Evolutionary conservation across 2,888 invertebrate genomes (phyloP).

Genomic region (Xestia rhomboidea): DNA sequence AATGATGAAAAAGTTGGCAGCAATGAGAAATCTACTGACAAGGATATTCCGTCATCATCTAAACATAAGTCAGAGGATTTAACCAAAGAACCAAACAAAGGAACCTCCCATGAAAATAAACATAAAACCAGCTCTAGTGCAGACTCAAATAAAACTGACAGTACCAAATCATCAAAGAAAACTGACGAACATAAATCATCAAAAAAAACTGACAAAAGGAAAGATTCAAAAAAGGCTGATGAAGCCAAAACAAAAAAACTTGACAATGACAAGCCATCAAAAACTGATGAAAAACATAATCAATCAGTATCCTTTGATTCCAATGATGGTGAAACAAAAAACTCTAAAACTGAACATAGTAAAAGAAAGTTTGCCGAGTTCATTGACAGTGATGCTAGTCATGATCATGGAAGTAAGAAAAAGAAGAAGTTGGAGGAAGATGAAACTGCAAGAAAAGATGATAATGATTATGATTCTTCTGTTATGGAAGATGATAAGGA

Average conservation of each 20-base stretch:
- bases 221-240: conserved; percentile 24
- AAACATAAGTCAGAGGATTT: conserved; percentile 29
- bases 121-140: conserved; percentile 26
- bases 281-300: conserved; percentile 48
- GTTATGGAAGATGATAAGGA: conserved; percentile 58
- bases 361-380: conserved; percentile 81
- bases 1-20: conserved; percentile 20
- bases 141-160: conserved; percentile 39
- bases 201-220: conserved; percentile 21
- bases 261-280: conserved; percentile 38
- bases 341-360: conserved; percentile 69
- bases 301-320: conserved; percentile 53
- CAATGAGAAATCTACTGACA: conserved; percentile 23
- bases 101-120: conserved; percentile 45
- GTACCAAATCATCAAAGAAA: conserved; percentile 37
- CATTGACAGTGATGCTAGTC: conserved; percentile 66
- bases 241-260: conserved; percentile 21
- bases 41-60: conserved; percentile 35
- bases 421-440: conserved; percentile 57
- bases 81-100: conserved; percentile 23
- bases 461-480: conserved; percentile 56
- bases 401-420: conserved; percentile 61
- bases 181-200: conserved; percentile 11
- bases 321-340: conserved; percentile 62
- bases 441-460: conserved; percentile 39